A percentile compares a stretch with the other conserved stretches of the same genome.
Conservation (phyloP, 2,113 vertebrate species). For the Nycticryphes semicollaris region DNA sequence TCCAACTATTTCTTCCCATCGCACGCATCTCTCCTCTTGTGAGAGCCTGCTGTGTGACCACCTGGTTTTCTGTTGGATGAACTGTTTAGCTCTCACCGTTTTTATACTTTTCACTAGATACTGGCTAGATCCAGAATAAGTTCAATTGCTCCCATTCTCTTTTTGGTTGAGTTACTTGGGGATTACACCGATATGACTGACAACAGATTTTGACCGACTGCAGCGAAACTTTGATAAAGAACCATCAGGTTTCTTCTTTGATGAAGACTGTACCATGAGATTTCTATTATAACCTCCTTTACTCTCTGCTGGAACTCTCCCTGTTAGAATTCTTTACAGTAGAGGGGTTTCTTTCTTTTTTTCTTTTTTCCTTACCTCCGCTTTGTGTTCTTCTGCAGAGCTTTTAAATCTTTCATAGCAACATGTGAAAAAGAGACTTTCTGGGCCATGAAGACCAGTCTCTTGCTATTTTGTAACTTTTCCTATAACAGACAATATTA, state of each 20-base stretch:
- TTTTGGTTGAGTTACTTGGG: not conserved
- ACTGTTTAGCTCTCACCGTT: not conserved
- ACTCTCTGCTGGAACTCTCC: slow-evolving; percentile 24
- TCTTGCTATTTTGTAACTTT: not conserved
- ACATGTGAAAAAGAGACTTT: not conserved
- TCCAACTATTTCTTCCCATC: not conserved
- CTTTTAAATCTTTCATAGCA: slow-evolving; percentile 32
- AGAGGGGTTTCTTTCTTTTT: not conserved
- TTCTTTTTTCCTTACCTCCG: not conserved
- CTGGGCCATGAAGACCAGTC: not conserved
- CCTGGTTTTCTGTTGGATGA: not conserved
- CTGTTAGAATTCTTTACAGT: slow-evolving; percentile 1
- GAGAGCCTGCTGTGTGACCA: not conserved
- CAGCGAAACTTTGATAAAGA: not conserved
- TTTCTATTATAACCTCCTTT: slow-evolving; percentile 29
- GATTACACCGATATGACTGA: not conserved
- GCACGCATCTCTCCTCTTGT: not conserved
- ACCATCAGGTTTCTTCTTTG: not conserved
- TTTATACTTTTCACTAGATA: not conserved
- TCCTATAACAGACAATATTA: not conserved
- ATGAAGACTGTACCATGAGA: not conserved
- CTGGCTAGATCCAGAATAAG: not conserved
- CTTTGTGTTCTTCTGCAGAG: not conserved
- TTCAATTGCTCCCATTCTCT: not conserved
- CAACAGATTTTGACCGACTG: slow-evolving; percentile 11